phyloP scores from a whole-genome alignment of 2,888 invertebrate genomes.

The Thyatira batis region DNA sequence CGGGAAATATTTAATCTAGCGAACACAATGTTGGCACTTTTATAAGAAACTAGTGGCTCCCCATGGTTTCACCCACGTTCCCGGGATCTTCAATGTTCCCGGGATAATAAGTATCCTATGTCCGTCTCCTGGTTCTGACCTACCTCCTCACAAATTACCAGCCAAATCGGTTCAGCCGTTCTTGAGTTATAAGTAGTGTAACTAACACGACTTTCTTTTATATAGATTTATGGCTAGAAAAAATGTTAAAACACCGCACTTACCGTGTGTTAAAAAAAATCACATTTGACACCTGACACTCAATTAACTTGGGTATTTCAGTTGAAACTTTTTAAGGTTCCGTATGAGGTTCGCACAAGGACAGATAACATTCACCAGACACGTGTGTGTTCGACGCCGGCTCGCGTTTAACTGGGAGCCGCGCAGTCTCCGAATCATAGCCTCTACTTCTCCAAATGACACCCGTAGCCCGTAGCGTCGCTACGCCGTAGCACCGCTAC shows the following conservation, averaged over 20 bases:
- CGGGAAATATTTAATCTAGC: background rate
- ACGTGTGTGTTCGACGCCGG: slow-evolving; percentile 45
- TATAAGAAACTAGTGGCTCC: too few relatives aligned
- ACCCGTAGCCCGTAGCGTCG: slow-evolving; percentile 15
- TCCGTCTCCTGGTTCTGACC: too few relatives aligned
- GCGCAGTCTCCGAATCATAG: slow-evolving; percentile 73
- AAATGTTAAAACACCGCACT: slow-evolving; percentile 47
- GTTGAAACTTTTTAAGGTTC: slow-evolving; percentile 6
- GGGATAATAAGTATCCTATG: too few relatives aligned
- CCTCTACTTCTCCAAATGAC: slow-evolving; percentile 49
- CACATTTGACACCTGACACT: slow-evolving; percentile 49
- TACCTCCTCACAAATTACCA: too few relatives aligned
- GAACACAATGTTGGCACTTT: background rate
- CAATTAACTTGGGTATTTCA: slow-evolving; percentile 22
- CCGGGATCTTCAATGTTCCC: too few relatives aligned
- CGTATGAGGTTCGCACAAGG: slow-evolving; percentile 28
- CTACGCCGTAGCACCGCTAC: slow-evolving; percentile 41
- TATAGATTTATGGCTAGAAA: too few relatives aligned
- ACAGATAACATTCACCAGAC: slow-evolving; percentile 24
- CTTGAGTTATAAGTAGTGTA: too few relatives aligned
- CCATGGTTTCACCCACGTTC: too few relatives aligned
- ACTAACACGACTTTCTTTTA: too few relatives aligned
- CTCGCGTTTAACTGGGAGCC: slow-evolving; percentile 63
- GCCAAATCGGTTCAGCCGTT: too few relatives aligned
- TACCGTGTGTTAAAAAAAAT: slow-evolving; percentile 53